Conservation (phyloP, 2,888 invertebrate genomes). For the Taenaris catops region DNA sequence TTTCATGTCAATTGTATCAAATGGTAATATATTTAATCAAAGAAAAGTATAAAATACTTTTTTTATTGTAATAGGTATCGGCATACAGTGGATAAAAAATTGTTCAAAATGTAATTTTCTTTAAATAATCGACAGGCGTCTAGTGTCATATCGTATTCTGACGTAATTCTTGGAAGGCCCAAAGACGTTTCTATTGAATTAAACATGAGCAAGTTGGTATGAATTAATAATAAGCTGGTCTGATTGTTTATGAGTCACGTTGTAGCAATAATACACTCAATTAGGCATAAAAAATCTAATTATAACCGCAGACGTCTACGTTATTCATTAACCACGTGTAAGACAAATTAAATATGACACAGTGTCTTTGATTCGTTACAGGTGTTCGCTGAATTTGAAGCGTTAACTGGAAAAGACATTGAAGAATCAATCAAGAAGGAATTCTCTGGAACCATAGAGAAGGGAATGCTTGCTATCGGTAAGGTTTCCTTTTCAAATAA, state of each 20-base stretch:
- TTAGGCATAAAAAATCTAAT: constrained; percentile 19
- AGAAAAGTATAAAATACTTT: no score
- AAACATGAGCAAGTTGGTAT: not conserved
- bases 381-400: constrained; percentile 92
- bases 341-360: constrained; percentile 16
- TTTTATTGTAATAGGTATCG: no score
- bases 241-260: constrained; percentile 3
- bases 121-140: no score
- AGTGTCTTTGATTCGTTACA: constrained; percentile 39
- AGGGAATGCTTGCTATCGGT: constrained; percentile 94
- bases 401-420: constrained; percentile 89
- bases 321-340: constrained; percentile 29
- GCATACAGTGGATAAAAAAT: no score
- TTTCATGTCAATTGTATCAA: no score
- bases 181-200: not conserved
- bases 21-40: no score
- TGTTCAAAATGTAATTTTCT: no score
- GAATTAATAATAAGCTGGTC: not conserved
- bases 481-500: no score
- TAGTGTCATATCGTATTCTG: no score
- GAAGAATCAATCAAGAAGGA: constrained; percentile 92
- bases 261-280: constrained; percentile 13
- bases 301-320: constrained; percentile 15
- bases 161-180: not conserved
- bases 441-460: constrained; percentile 92